Evolutionary conservation across 2,888 invertebrate species (phyloP), one percentile per base, ranked within the genome.

Genomic region (Rambutsinella grinnellia): DNA sequence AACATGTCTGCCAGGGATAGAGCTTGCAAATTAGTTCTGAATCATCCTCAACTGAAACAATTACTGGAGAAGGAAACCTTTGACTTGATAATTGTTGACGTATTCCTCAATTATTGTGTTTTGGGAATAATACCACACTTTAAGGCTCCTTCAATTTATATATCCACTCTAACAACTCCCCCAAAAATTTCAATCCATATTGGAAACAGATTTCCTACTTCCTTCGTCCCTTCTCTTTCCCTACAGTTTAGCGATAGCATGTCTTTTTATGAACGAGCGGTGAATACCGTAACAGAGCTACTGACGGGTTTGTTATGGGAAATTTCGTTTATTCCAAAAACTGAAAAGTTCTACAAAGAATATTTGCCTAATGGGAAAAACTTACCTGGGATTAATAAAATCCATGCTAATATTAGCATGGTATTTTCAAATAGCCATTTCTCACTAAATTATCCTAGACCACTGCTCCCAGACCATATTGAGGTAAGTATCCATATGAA

Each of bases 391-490:
- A 89, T 92, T 0, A 91, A 91, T 79, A 92, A 92, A 57, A 89
- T 93, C 86, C 89, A 91, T 0, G 91, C 89, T 85, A 93, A 93
- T 85, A 92, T 92, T 1, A 93, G 93, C 85, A 92, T 94, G 84
- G 92, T 94, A 36, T 88, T 94, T 5, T 94, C 94, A 86, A 94
- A 94, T 86, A 93, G 92, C n/a, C 93, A 94, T 84, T 91, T 92
- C 63, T 90, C 92, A 0, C 91, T 94, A 17, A 92, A 93, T 0
- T 93, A 94, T 85, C 91, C 94, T 0, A 89, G 93, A 44, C 92
- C 94, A 0, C 91, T 92, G 84, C 87, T 94, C 82, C 93, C 94
- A 0, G 93, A 94, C 86, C 93, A 94, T 0, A 93, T 93, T 6
- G 94, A 94, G 62, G 78, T n/a, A n/a, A n/a, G n/a, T n/a, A n/a